phyloP scores from a whole-genome alignment of 92 coral and sea anemone species.

The Bergia puertoricense region DNA sequence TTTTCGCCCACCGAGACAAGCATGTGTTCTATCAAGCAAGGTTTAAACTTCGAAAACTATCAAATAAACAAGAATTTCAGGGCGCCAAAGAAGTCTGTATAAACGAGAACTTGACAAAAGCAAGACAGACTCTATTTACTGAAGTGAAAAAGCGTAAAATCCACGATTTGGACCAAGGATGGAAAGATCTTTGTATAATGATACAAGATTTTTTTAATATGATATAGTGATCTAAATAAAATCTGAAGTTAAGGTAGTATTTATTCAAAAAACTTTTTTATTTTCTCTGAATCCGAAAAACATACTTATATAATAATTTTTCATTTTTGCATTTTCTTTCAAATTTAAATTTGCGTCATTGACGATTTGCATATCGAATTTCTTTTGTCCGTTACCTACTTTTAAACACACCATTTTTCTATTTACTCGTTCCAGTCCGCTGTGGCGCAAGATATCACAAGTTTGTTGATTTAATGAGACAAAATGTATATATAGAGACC shows the following conservation, averaged over 20 bases:
- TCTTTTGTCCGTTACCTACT: no score
- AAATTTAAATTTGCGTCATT: no score
- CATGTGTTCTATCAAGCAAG: slow-evolving; percentile 2
- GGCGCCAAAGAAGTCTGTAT: neutral
- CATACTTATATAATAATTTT: no score
- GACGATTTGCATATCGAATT: no score
- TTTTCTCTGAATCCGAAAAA: no score
- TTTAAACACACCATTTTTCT: no score
- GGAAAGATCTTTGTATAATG: neutral
- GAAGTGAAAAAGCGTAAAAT: neutral
- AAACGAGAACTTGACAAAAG: neutral
- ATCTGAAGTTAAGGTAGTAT: neutral
- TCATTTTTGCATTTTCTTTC: no score
- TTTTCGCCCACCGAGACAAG: neutral
- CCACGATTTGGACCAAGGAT: neutral
- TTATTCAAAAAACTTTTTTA: neutral
- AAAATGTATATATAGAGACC: no score
- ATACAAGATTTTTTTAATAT: neutral
- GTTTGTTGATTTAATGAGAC: no score
- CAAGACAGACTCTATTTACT: neutral
- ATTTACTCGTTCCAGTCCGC: no score
- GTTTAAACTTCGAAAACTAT: neutral
- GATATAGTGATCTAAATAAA: neutral
- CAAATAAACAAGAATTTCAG: slow-evolving; percentile 14
- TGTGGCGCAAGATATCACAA: no score